phyloP scores from a whole-genome alignment of 64 coral and sea anemone genomes.

The Catalaphyllia jardinei region DNA sequence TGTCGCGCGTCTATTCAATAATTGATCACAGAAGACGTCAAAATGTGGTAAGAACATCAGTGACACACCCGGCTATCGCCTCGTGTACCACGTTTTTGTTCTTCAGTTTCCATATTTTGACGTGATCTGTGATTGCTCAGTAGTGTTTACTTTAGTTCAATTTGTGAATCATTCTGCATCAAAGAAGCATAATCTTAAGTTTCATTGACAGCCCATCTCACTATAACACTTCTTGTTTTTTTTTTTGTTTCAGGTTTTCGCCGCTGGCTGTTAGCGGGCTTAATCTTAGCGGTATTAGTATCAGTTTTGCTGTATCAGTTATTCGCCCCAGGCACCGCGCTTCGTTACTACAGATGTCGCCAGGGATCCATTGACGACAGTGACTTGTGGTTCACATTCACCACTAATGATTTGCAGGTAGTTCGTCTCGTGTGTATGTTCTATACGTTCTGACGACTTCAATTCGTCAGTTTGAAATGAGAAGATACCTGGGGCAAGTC shows the following conservation, averaged over 20 bases:
- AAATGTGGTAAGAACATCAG: too few relatives aligned
- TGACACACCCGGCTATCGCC: too few relatives aligned
- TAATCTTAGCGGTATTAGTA: conserved; percentile 39
- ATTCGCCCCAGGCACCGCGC: conserved; percentile 52
- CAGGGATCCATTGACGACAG: conserved; percentile 56
- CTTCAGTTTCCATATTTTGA: too few relatives aligned
- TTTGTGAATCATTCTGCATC: neutral
- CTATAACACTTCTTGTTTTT: neutral
- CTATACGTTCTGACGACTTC: too few relatives aligned
- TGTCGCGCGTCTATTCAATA: too few relatives aligned
- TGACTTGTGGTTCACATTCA: conserved; percentile 61
- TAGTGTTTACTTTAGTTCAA: neutral
- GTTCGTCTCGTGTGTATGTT: too few relatives aligned
- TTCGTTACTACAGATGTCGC: conserved; percentile 66
- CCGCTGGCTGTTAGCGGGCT: conserved; percentile 31
- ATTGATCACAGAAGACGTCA: too few relatives aligned
- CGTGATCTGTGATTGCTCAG: too few relatives aligned
- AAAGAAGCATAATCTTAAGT: too few relatives aligned
- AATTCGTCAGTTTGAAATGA: too few relatives aligned
- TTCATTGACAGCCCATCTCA: neutral
- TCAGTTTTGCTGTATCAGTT: conserved; percentile 64
- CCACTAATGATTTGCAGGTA: conserved; percentile 45
- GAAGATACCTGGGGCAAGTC: too few relatives aligned
- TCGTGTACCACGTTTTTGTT: too few relatives aligned
- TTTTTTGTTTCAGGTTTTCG: conserved; percentile 16